Evolutionary conservation across 2,888 invertebrate species (phyloP).

Genomic region (Xylota sylvarum): DNA sequence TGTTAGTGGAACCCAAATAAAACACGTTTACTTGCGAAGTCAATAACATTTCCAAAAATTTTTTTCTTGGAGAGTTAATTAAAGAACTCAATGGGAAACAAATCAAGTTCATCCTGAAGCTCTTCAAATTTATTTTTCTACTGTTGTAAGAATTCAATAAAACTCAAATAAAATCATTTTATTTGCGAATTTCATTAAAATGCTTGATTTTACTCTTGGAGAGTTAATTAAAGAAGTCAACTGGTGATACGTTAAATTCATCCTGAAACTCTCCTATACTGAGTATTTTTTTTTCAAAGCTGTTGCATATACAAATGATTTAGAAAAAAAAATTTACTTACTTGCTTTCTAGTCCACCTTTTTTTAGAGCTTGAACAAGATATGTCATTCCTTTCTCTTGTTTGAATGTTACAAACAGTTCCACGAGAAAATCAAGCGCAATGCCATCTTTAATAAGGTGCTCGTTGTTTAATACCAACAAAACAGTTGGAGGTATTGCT

Average conservation of each 20-base stretch:
- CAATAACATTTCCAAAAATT: constrained; percentile 11
- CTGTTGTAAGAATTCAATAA: constrained; percentile 78
- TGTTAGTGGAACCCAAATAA: constrained; percentile 7
- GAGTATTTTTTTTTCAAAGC: not conserved
- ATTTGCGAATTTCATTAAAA: constrained; percentile 76
- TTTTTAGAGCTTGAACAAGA: constrained; percentile 94
- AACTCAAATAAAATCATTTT: constrained; percentile 77
- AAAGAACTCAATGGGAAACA: constrained; percentile 50
- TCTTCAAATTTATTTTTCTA: not conserved
- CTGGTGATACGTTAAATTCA: constrained; percentile 78
- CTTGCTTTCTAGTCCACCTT: constrained; percentile 92
- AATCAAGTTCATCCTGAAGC: constrained; percentile 37
- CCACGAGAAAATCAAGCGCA: constrained; percentile 96
- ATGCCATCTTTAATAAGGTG: constrained; percentile 97
- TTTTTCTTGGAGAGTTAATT: constrained; percentile 70
- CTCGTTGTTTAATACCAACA: constrained; percentile 95
- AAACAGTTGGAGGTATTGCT: constrained; percentile 94
- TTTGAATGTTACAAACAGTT: constrained; percentile 96
- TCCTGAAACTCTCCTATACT: constrained; percentile 80
- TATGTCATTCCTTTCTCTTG: constrained; percentile 94
- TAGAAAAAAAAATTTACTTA: constrained; percentile 80
- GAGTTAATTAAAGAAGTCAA: constrained; percentile 83
- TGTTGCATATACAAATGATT: not conserved
- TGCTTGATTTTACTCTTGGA: constrained; percentile 79
- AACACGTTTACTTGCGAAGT: constrained; percentile 71